These are phyloP conservation scores for Scolopax mira DNA, from an alignment of 2,113 vertebrate genomes.

Conservation along the genomic window DNA sequence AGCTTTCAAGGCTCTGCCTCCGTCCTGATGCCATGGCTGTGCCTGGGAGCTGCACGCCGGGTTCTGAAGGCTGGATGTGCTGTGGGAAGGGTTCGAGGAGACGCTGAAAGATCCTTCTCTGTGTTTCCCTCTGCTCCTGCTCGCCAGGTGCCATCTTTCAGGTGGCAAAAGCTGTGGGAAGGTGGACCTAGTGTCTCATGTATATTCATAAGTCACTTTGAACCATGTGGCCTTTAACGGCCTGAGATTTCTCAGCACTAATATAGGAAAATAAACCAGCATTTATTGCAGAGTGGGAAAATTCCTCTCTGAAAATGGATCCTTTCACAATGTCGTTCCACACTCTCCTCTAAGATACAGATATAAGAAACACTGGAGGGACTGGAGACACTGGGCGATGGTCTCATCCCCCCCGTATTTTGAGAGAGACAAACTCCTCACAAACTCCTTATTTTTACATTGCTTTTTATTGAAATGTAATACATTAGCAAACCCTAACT, in stretches of 20 bases:
- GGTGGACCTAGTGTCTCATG: neutral
- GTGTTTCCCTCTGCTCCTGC: neutral
- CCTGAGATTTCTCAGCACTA: neutral
- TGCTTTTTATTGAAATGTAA: conserved; percentile 80
- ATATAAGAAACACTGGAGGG: neutral
- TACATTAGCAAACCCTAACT: conserved; percentile 77
- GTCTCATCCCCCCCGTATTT: neutral
- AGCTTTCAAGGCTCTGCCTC: neutral
- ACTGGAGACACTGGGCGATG: neutral
- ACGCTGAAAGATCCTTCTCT: neutral
- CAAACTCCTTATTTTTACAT: conserved; percentile 20
- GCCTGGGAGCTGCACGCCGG: neutral
- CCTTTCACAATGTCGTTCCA: neutral
- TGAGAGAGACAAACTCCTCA: neutral
- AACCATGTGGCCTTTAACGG: neutral
- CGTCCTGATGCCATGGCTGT: neutral
- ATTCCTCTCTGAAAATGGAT: neutral
- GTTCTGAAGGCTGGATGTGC: neutral
- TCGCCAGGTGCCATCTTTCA: neutral
- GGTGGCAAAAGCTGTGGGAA: neutral
- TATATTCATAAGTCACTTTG: neutral
- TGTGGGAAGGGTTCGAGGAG: neutral
- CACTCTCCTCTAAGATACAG: neutral
- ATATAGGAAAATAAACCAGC: neutral
- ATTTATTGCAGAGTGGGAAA: neutral